phyloP scores from a whole-genome alignment of 2,888 invertebrate species.

The Idaea dimidiata region DNA sequence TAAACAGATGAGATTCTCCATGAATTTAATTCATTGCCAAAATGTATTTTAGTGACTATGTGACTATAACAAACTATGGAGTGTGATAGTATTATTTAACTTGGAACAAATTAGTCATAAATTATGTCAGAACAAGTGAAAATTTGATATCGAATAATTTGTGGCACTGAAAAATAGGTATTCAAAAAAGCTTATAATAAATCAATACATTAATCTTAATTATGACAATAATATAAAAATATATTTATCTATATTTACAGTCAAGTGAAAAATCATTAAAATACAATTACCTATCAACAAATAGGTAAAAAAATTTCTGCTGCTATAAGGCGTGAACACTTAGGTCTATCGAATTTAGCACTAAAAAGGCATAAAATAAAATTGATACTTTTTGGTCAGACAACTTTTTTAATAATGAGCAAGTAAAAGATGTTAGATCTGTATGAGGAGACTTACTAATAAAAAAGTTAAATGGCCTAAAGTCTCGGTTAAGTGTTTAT shows the following conservation, averaged over 20 bases:
- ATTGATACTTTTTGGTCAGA: conserved; percentile 32
- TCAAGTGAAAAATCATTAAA: conserved; percentile 55
- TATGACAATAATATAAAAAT: conserved; percentile 73
- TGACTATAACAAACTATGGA: conserved; percentile 4
- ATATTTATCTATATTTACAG: conserved; percentile 76
- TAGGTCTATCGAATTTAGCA: conserved; percentile 39
- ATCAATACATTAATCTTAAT: conserved; percentile 60
- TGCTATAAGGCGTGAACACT: conserved; percentile 53
- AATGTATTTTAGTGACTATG: background rate
- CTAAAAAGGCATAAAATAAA: conserved; percentile 37
- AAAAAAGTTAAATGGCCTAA: conserved; percentile 39
- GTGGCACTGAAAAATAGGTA: conserved; percentile 65
- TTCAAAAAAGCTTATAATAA: conserved; percentile 47
- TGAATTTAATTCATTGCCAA: conserved; percentile 33
- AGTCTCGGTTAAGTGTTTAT: conserved; percentile 36
- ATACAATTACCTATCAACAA: conserved; percentile 44
- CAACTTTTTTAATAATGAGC: conserved; percentile 37
- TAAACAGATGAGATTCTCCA: conserved; percentile 49
- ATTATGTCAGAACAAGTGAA: conserved; percentile 11
- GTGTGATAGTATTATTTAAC: conserved; percentile 3
- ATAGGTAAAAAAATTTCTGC: conserved; percentile 37
- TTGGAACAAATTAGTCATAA: background rate
- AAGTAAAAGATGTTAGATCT: conserved; percentile 14
- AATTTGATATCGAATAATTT: conserved; percentile 39
- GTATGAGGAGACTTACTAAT: conserved; percentile 28